phyloP scores from a whole-genome alignment of 2,797 vertebrate species.

The Hemibagrus guttatus region DNA sequence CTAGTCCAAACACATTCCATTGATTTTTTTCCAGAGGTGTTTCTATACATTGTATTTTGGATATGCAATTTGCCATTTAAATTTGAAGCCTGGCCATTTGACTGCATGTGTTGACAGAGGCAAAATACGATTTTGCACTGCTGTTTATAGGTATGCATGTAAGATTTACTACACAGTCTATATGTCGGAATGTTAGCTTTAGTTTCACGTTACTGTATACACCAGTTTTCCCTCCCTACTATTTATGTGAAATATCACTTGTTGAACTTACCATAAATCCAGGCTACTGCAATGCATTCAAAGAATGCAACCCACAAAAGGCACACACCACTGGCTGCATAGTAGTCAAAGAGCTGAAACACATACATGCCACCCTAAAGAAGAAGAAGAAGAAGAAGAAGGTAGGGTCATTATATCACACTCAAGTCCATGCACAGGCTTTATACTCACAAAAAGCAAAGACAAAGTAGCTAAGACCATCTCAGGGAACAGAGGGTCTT shows the following conservation, averaged over 20 bases:
- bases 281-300: conserved; percentile 99
- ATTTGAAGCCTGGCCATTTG: neutral
- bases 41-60: neutral
- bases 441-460: neutral
- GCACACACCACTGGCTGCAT: conserved; percentile 99
- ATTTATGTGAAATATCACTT: neutral
- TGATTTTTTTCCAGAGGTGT: neutral
- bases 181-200: neutral
- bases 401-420: neutral
- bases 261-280: conserved; percentile 94
- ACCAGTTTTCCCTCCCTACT: neutral
- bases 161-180: neutral
- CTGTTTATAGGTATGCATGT: neutral
- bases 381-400: neutral
- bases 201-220: neutral
- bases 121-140: neutral
- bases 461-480: neutral
- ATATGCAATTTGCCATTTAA: neutral
- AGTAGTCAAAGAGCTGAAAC: conserved; percentile 99
- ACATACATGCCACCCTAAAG: conserved; percentile 98
- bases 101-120: neutral
- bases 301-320: conserved; percentile 99
- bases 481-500: neutral
- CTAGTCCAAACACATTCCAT: neutral
- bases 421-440: neutral